Base-by-base conservation (phyloP, 2,797 vertebrate species). In the Buceros bicornis region DNA sequence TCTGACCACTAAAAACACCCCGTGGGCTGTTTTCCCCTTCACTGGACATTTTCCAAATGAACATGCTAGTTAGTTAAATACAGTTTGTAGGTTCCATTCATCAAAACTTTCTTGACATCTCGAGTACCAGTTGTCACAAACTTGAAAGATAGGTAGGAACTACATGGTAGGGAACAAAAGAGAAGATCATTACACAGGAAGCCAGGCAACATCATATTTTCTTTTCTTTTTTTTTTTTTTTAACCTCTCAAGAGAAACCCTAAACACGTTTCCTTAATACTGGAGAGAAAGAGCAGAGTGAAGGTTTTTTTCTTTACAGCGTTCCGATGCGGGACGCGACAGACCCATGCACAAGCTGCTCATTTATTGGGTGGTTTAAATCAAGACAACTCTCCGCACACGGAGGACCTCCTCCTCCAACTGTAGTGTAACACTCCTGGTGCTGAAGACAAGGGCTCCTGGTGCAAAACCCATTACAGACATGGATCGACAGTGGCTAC, bases 131-230 rank as follows among this genome's bases (percentile, higher is more conserved):
- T 89, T 96, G 95, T 91, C 95, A 96, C 96, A 90, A 92, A 97
- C 97, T 96, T 93, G 95, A 96, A 97, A 96, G 96, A 97, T 88
- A 93, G 88, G 74, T 77, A 93, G 74, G 58, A 86, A 96, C 97
- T 97, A 98, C 97, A 96, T 91, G 84, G 91, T 96, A 87, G 96
- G 84, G 96, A 97, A 98, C 94, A 98, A 97, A 97, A 98, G 95
- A 97, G 78, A 97, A 97, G 76, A 97, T 89, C 80, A 96, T 96
- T 97, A 97, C 77, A 95, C 89, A 90, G 89, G 93, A 94, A 96
- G 94, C 93, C 91, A 96, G 80, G 76, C 86, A 93, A 93, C 79
- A 91, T 78, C 47, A 2, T 84, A 77, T 56, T 72, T 69, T 84
- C n/a, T 85, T 96, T 94, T 90, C 25, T 33, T 33, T 45, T 61